phyloP scores from a whole-genome alignment of 1,140 invertebrate species.

The Apocrypta bakeri region DNA sequence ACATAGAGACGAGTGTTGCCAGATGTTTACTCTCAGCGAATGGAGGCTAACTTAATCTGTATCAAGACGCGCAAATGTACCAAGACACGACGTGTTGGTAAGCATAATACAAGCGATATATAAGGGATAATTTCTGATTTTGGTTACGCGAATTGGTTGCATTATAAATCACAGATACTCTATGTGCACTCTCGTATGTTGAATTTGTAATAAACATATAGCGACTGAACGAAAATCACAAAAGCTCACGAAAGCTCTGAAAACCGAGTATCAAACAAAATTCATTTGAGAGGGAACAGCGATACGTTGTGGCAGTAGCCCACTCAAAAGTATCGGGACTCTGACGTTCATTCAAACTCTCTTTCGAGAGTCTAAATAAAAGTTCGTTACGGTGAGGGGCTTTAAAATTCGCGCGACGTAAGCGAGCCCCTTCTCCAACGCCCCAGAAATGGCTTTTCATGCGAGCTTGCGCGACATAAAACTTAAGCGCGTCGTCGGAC shows the following conservation, averaged over 20 bases:
- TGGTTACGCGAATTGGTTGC: too few relatives aligned
- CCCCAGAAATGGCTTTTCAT: constrained; percentile 52
- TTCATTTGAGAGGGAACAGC: not conserved
- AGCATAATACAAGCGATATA: too few relatives aligned
- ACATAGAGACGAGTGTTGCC: not conserved
- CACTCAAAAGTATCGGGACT: not conserved
- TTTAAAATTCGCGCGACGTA: constrained; percentile 59
- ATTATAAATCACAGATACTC: too few relatives aligned
- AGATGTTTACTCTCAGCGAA: not conserved
- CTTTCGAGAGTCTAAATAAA: constrained; percentile 50
- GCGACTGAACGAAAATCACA: too few relatives aligned
- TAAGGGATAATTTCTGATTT: too few relatives aligned
- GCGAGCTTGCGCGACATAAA: constrained; percentile 57
- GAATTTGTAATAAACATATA: too few relatives aligned
- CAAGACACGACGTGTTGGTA: not conserved
- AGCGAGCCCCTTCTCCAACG: constrained; percentile 54
- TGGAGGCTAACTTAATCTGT: not conserved
- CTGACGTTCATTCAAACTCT: constrained; percentile 16
- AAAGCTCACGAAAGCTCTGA: too few relatives aligned
- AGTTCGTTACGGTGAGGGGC: constrained; percentile 29
- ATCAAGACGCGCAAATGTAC: constrained; percentile 9
- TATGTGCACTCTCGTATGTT: too few relatives aligned
- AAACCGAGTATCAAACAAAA: not conserved
- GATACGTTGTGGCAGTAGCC: not conserved
- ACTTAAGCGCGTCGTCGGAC: constrained; percentile 51